Percentiles rank a stretch among this genome's conserved stretches.
phyloP scores from a whole-genome alignment of 2,888 invertebrate genomes.

The Bruchidius siliquastri region DNA sequence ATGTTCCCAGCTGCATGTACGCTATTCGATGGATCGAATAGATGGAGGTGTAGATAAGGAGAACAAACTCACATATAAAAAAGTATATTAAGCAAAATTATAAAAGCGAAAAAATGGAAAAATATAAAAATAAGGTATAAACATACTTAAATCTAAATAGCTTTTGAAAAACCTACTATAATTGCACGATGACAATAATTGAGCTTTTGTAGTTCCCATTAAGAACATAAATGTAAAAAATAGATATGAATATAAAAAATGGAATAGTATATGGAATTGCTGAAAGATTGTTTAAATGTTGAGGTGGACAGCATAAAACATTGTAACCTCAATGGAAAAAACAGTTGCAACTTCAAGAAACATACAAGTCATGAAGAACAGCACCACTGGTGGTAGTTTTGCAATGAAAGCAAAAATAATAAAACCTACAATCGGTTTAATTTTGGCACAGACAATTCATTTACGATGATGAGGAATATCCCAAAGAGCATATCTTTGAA shows the following conservation, averaged over 20 bases:
- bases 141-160: neutral
- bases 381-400: neutral
- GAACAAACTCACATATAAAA: neutral
- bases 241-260: neutral
- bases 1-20: too few species aligned
- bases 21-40: too few species aligned
- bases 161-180: neutral
- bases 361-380: neutral
- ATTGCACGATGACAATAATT: neutral
- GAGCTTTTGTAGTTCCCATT: neutral
- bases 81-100: neutral
- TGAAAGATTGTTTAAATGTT: neutral
- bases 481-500: too few species aligned
- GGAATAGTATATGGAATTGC: conserved; percentile 1
- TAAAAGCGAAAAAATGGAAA: neutral
- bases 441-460: too few species aligned
- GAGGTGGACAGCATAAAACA: neutral
- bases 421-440: too few species aligned
- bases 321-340: neutral
- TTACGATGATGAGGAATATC: too few species aligned
- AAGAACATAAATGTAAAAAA: conserved; percentile 2
- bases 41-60: too few species aligned
- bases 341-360: neutral
- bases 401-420: too few species aligned
- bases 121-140: neutral